These are phyloP conservation scores for Hyles euphorbiae DNA, from an alignment of 1,140 invertebrate species.

Conservation along the genomic window DNA sequence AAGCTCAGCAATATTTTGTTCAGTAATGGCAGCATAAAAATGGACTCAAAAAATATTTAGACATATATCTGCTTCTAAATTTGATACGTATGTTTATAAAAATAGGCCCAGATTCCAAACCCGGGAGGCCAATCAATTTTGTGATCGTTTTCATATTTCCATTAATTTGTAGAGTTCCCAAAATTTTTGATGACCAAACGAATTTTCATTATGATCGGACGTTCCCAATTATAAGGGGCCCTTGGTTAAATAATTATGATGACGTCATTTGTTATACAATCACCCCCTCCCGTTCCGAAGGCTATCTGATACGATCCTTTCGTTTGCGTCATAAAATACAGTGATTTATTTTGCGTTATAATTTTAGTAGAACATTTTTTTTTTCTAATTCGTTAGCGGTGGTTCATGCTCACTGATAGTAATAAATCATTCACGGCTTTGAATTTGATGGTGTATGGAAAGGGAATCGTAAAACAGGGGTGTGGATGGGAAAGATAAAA, in stretches of 20 bases:
- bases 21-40: too few species aligned
- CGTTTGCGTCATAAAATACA: slow-evolving; percentile 14
- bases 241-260: slow-evolving; percentile 22
- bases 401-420: slow-evolving; percentile 16
- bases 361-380: slow-evolving; percentile 14
- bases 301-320: slow-evolving; percentile 16
- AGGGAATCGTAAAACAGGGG: slow-evolving; percentile 5
- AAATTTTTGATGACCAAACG: slow-evolving; percentile 16
- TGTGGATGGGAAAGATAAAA: neutral
- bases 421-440: slow-evolving; percentile 32
- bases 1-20: too few species aligned
- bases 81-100: too few species aligned
- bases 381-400: slow-evolving; percentile 17
- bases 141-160: slow-evolving; percentile 9
- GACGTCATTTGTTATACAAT: slow-evolving; percentile 14
- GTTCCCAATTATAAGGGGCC: slow-evolving; percentile 13
- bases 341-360: slow-evolving; percentile 20
- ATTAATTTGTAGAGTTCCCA: slow-evolving; percentile 12
- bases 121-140: neutral
- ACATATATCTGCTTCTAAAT: too few species aligned
- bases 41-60: too few species aligned
- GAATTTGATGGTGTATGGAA: slow-evolving; percentile 29
- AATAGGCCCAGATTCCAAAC: too few species aligned
- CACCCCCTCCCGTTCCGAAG: slow-evolving; percentile 9
- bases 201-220: slow-evolving; percentile 13